Base-by-base conservation (phyloP, 2,797 vertebrate species). In the Euthynnus affinis region DNA sequence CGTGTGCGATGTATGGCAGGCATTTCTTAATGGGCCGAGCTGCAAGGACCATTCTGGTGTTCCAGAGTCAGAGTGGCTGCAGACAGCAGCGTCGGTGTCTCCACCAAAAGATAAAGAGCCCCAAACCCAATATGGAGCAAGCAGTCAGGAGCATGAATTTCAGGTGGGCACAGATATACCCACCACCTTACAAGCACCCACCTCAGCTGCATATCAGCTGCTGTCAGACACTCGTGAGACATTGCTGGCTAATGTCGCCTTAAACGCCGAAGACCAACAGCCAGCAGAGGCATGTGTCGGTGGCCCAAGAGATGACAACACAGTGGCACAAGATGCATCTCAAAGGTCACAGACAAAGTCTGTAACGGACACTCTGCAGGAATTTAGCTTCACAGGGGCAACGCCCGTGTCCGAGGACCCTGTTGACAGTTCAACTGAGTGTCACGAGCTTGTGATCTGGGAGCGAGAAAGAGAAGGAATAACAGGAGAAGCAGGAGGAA, bases 51-150 rank as follows among this genome's bases (percentile, higher is more conserved):
- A 81, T 29, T 78, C 86, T 13, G 57, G 23, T 20, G 78, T 93
- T 64, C 82, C 89, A 0, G 91, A 94, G 76, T 90, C 94, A 53
- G 92, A 92, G 18, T 93, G 92, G 91, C 86, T 92, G 78, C 94
- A 94, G 89, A 89, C 83, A 49, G 92, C 93, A 4, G 74, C 89
- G 0, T 89, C 78, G 0, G 88, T 93, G 67, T 91, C 87, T n/a
- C 88, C 89, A 42, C 89, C 89, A 9, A 89, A 91, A 37, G 68
- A 84, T 37, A 85, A 75, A 71, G 76, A 71, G 57, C 66, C 78
- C 22, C 64, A 61, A 37, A 60, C 51, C 68, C 87, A 67, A 84
- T 52, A 60, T 63, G 58, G 32, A 63, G 57, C 63, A 17, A 75
- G 76, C 59, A 83, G 84, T 83, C 84, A 78, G 42, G 77, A 75